Evolutionary conservation across 2,797 vertebrate genomes (phyloP), one percentile per base, ranked within the genome.

Genomic region (Prunella strophiata): DNA sequence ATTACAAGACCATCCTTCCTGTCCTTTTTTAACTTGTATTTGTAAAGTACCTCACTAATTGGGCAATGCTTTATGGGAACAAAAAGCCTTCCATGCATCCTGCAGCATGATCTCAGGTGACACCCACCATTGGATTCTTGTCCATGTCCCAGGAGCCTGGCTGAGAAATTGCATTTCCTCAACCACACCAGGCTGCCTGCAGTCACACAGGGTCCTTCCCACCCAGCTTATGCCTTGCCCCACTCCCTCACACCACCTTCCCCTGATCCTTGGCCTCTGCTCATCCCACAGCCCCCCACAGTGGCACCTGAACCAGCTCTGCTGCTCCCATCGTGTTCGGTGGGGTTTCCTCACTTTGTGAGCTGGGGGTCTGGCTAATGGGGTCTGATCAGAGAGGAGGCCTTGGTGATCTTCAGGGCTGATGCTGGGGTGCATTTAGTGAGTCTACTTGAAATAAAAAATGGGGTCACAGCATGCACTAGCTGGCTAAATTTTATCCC

Each of bases 1-100:
- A 95, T 86, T 92, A 93, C 83, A 94, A 95, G 85, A 90, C 85
- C 85, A 86, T 91, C 89, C 68, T 93, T 96, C 95, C 91, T 93
- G 63, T 71, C 68, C 38, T 72, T 83, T 83, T 94, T 78, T 59
- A 85, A 43, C 34, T 65, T 65, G 85, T 32, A 57, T 84, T 78
- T 1, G 21, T 79, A 38, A 94, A 88, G 88, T 73, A 61, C 47
- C 59, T 79, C 59, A 38, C 25, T 63, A 76, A 77, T 61, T 95
- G 55, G 55, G 89, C 71, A 95, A 93, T n/a, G 57, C 14, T 76
- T 90, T 81, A 58, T 8, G 0, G 61, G 65, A 92, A 94, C 32
- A 50, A 82, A 81, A 77, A 71, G 11, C 25, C 59, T 66, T 86
- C 55, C 1, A 1, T 38, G 58, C 55, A 63, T 61, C 32, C 55